These are phyloP conservation scores for Sussaba pulchella DNA, from an alignment of 2,888 invertebrate species.

Conservation along the genomic window DNA sequence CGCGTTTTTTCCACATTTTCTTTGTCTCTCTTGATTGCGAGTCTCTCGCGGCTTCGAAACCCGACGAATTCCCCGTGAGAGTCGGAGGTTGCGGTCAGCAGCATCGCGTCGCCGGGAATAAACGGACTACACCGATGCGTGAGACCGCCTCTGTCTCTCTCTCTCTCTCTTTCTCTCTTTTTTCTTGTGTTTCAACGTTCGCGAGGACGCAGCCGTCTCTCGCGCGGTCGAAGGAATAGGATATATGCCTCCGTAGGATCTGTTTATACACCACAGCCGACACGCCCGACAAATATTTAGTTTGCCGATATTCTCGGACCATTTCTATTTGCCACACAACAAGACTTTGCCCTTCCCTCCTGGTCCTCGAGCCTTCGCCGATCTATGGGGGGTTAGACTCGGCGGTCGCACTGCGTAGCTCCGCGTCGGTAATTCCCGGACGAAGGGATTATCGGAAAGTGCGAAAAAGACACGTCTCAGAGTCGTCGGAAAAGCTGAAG, in stretches of 20 bases:
- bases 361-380: constrained; percentile 34
- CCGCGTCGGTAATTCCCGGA: constrained; percentile 77
- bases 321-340: constrained; percentile 63
- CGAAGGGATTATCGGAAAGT: constrained; percentile 78
- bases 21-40: constrained; percentile 57
- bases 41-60: constrained; percentile 30
- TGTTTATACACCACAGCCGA: constrained; percentile 82
- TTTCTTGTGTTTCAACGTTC: constrained; percentile 20
- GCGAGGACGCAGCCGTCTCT: constrained; percentile 28
- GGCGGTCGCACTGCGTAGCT: too few relatives aligned
- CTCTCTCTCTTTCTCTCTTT: too few relatives aligned
- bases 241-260: constrained; percentile 73
- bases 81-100: neutral
- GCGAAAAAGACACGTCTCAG: constrained; percentile 67
- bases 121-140: neutral
- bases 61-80: constrained; percentile 18
- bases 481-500: constrained; percentile 49
- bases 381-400: too few relatives aligned
- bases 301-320: constrained; percentile 72
- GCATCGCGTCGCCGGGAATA: neutral
- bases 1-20: neutral
- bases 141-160: too few relatives aligned
- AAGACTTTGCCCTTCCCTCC: too few relatives aligned
- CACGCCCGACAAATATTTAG: constrained; percentile 83
- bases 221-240: constrained; percentile 32